A percentile compares a stretch with the other conserved stretches of the same genome.
phyloP scores from a whole-genome alignment of 2,113 vertebrate genomes.

The Hucho hucho region DNA sequence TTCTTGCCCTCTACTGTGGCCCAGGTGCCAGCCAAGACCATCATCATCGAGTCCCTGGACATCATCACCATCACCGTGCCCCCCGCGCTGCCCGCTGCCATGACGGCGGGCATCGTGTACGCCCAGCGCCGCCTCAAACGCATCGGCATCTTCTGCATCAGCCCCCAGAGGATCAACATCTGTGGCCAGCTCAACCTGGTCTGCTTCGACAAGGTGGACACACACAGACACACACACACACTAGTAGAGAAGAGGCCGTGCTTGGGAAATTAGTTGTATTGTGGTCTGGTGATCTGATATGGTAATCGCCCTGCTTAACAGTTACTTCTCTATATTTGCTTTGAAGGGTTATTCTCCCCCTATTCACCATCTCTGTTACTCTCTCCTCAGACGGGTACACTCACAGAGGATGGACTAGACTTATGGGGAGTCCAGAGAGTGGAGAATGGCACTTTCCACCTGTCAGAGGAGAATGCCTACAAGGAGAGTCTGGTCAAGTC shows the following conservation, averaged over 20 bases:
- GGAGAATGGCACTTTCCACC: constrained; percentile 85
- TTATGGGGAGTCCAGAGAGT: constrained; percentile 93
- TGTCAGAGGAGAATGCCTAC: constrained; percentile 84
- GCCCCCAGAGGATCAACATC: constrained; percentile 97
- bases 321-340: no score
- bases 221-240: not conserved
- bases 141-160: constrained; percentile 95
- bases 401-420: constrained; percentile 96
- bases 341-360: not conserved
- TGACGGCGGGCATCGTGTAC: constrained; percentile 96
- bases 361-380: not conserved
- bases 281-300: no score
- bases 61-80: constrained; percentile 98
- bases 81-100: constrained; percentile 92
- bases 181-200: constrained; percentile 96
- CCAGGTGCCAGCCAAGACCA: constrained; percentile 82
- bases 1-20: not conserved
- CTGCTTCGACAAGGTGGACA: constrained; percentile 93
- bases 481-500: constrained; percentile 87
- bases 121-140: constrained; percentile 89
- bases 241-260: no score
- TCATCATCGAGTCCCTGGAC: constrained; percentile 93
- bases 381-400: constrained; percentile 86
- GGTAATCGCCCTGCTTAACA: no score
- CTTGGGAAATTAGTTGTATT: no score